Evolutionary conservation across 2,797 vertebrate species (phyloP).

Genomic region (Sarcoramphus papa): DNA sequence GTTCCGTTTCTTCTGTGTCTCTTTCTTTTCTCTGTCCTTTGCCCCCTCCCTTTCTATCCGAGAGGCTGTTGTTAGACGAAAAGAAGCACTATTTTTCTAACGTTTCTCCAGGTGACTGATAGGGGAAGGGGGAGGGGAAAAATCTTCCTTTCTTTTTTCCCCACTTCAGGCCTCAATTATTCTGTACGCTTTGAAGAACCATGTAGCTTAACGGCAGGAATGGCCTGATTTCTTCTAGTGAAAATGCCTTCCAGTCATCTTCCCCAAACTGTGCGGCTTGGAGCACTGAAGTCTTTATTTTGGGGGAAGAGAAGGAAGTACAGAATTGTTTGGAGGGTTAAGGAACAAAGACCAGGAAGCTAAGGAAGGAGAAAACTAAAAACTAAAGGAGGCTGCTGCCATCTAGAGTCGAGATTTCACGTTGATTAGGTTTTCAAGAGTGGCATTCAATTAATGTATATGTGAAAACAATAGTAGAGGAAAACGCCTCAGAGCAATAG

Average conservation of each 20-base stretch:
- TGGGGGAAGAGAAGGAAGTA: constrained; percentile 37
- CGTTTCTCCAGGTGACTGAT: constrained; percentile 1
- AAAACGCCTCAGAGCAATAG: not conserved
- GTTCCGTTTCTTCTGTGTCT: not conserved
- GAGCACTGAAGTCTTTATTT: constrained; percentile 52
- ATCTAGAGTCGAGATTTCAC: constrained; percentile 61
- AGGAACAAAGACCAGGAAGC: constrained; percentile 66
- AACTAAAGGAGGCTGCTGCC: constrained; percentile 65
- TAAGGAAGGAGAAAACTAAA: not conserved
- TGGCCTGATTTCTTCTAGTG: constrained; percentile 37
- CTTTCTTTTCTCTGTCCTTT: constrained; percentile 23
- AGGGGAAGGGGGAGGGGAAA: not conserved
- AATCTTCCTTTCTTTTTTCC: not conserved
- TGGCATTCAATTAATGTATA: not conserved
- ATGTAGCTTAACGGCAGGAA: constrained; percentile 28
- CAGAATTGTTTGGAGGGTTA: constrained; percentile 25
- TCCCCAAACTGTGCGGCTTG: not conserved
- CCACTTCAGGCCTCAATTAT: constrained; percentile 54
- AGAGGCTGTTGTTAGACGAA: not conserved
- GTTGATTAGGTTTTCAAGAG: not conserved
- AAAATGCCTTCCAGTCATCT: constrained; percentile 45
- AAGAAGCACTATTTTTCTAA: constrained; percentile 14
- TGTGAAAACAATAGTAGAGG: not conserved
- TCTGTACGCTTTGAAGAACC: constrained; percentile 40
- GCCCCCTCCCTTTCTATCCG: not conserved